phyloP scores from a whole-genome alignment of 2,888 invertebrate genomes.

The Melieria picta region DNA sequence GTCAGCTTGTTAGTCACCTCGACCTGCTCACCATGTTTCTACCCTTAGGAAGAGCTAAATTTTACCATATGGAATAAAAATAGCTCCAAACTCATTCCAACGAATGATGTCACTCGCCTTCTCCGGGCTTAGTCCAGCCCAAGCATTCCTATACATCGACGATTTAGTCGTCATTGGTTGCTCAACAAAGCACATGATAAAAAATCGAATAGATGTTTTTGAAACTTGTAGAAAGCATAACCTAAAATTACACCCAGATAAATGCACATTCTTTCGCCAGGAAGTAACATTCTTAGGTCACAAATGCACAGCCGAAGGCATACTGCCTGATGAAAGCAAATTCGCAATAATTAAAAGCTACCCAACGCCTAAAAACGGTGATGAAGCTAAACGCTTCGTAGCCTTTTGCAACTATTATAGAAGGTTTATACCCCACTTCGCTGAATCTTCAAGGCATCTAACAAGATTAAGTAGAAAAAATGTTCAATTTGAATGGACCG shows the following conservation, averaged over 20 bases:
- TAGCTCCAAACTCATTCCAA: slow-evolving; percentile 45
- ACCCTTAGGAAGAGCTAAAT: slow-evolving; percentile 33
- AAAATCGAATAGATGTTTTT: slow-evolving; percentile 29
- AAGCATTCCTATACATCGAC: slow-evolving; percentile 45
- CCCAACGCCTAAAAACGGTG: slow-evolving; percentile 5
- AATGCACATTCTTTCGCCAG: slow-evolving; percentile 41
- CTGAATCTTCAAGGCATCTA: slow-evolving; percentile 15
- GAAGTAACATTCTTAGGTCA: slow-evolving; percentile 42
- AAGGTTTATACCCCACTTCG: slow-evolving; percentile 33
- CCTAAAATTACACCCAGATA: slow-evolving; percentile 41
- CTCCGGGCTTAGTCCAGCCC: slow-evolving; percentile 38
- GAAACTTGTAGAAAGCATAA: slow-evolving; percentile 27
- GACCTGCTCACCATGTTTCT: no score
- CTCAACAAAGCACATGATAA: slow-evolving; percentile 34
- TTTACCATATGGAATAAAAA: slow-evolving; percentile 44
- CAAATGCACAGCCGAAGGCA: slow-evolving; percentile 33
- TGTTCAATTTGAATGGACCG: slow-evolving; percentile 26
- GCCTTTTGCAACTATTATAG: background rate
- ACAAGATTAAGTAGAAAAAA: slow-evolving; percentile 21
- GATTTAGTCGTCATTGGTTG: no score
- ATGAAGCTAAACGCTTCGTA: no score
- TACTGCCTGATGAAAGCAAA: slow-evolving; percentile 32
- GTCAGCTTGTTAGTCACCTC: no score
- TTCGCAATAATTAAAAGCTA: slow-evolving; percentile 24
- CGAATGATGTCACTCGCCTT: slow-evolving; percentile 48